Base-by-base conservation (phyloP, 2,888 invertebrate genomes). In the Myopa testacea region DNA sequence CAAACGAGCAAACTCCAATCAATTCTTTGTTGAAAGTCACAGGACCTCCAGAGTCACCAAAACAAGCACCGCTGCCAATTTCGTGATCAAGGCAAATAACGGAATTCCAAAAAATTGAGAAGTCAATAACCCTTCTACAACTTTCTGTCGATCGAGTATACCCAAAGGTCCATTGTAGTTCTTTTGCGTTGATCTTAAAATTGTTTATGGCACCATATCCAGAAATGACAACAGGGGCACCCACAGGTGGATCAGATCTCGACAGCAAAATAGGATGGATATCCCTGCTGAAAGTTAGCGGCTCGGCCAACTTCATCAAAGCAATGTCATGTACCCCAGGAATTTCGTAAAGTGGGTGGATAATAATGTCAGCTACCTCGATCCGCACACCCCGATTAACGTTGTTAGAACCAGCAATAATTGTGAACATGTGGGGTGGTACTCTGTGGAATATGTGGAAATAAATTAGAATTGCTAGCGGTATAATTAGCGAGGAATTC, bases 41-140 rank as follows among this genome's bases (percentile, higher is more conserved):
- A 34, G 86, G 86, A 60, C 86, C 87, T 34, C 87, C 87, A 12
- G 85, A 87, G 77, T 87, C 87, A 26, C 87, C 87, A 65, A 83
- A 81, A 77, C 87, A 87, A 65, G 85, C 85, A 6, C 87, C 87
- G 77, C 87, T 84, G 72, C 79, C 80, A 3, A 26, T 12, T 1
- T 72, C 63, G 71, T 88, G 89, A 38, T 68, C 80, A 58, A 88
- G 82, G 73, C 89, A 88, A 19, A 88, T 70, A 1, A 87, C 77
- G 1, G 81, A 77, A 4, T 80, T 78, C 12, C 84, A 79, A 4
- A 63, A 78, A 10, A 71, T 45, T 52, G 81, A 82, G 76, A 80
- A 81, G 0, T 79, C 62, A n/a, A 87, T 87, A 37, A 62, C 19
- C 0, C 65, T 19, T 0, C 80, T 45, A 60, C 84, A 85, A 26